Evolutionary conservation across 2,888 invertebrate species (phyloP).

Genomic region (Pyralis farinalis): DNA sequence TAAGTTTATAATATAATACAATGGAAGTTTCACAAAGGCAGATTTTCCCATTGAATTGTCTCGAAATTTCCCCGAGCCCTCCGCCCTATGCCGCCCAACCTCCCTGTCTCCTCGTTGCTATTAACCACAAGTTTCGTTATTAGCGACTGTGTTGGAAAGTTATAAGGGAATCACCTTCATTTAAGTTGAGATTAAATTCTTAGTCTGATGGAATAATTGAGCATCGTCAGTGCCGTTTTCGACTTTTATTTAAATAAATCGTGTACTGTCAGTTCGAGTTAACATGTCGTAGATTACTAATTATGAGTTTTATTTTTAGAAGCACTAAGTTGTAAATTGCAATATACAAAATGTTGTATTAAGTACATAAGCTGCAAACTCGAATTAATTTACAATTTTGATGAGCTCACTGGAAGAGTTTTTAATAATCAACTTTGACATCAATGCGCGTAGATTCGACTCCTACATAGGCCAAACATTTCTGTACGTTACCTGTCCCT

Average conservation of each 20-base stretch:
- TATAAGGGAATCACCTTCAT: conserved; percentile 74
- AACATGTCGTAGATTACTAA: too few species aligned
- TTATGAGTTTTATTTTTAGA: too few species aligned
- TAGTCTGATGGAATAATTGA: conserved; percentile 55
- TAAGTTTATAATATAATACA: conserved; percentile 51
- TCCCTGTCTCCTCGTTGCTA: conserved; percentile 38
- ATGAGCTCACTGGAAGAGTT: too few species aligned
- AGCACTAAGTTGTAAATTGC: too few species aligned
- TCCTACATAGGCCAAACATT: too few species aligned
- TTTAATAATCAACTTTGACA: too few species aligned
- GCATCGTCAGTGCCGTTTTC: conserved; percentile 28
- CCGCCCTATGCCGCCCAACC: conserved; percentile 22
- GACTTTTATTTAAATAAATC: conserved; percentile 9
- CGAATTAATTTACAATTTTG: too few species aligned
- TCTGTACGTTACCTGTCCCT: too few species aligned
- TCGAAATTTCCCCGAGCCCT: conserved; percentile 51
- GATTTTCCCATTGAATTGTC: conserved; percentile 74
- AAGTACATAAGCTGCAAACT: too few species aligned
- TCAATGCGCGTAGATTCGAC: too few species aligned
- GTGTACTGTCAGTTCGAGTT: too few species aligned
- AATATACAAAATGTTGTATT: too few species aligned
- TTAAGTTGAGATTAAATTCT: conserved; percentile 75
- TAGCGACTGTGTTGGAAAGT: conserved; percentile 72
- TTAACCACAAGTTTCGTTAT: conserved; percentile 77
- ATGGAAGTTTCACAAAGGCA: conserved; percentile 67